phyloP scores from a whole-genome alignment of 37 sponge, comb jelly and placozoan species.

The Mnemiopsis leidyi region DNA sequence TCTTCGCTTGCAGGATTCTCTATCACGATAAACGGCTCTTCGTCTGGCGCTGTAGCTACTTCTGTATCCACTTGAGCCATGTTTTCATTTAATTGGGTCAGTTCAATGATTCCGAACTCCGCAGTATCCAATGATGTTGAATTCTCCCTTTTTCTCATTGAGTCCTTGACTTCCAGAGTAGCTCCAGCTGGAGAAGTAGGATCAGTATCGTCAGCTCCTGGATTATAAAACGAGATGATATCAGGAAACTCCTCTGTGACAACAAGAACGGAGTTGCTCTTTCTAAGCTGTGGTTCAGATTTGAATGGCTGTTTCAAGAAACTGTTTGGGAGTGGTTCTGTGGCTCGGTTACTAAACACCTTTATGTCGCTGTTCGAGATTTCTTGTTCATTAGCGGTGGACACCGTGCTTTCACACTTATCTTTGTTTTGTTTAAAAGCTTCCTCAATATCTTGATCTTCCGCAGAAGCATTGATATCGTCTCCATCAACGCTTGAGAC shows the following conservation, averaged over 20 bases:
- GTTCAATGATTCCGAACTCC: neutral
- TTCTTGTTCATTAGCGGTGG: neutral
- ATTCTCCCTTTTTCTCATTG: neutral
- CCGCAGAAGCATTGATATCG: neutral
- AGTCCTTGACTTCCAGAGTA: neutral
- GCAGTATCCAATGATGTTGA: neutral
- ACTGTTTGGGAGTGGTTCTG: neutral
- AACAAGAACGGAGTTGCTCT: slow-evolving; percentile 1
- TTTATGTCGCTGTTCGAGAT: neutral
- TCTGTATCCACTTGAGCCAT: neutral
- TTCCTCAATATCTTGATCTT: neutral
- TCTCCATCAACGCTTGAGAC: neutral
- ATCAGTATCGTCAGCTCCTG: neutral
- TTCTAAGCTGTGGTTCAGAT: neutral
- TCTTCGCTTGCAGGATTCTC: neutral
- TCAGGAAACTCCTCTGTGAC: slow-evolving; percentile 53
- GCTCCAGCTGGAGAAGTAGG: too few relatives aligned
- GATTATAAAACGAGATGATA: slow-evolving; percentile 59
- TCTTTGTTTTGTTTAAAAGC: too few relatives aligned
- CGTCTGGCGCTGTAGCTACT: neutral
- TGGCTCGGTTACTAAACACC: neutral
- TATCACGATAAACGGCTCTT: neutral
- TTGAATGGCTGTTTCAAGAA: too few relatives aligned
- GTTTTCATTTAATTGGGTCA: neutral
- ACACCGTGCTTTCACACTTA: neutral